A percentile compares a stretch with the other conserved stretches of the same genome.
phyloP scores from a whole-genome alignment of 2,888 invertebrate species.

The Drosophila bunnanda region DNA sequence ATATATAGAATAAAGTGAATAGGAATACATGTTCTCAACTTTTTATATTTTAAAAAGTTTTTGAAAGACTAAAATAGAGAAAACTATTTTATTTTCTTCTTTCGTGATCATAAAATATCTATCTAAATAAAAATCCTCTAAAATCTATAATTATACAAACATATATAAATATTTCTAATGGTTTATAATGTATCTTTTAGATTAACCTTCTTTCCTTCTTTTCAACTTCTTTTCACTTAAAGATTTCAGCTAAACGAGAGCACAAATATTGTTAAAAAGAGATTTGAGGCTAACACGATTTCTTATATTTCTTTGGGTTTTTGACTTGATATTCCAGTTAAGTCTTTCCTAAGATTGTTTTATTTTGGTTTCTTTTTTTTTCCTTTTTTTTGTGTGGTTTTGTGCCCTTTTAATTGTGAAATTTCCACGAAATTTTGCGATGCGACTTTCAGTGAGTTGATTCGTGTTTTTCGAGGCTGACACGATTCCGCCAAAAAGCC shows the following conservation, averaged over 20 bases:
- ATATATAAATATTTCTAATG: no score
- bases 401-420: constrained; percentile 76
- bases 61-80: no score
- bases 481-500: constrained; percentile 66
- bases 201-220: background rate
- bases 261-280: constrained; percentile 20
- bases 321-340: constrained; percentile 65
- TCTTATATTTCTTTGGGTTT: constrained; percentile 44
- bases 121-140: background rate
- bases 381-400: constrained; percentile 20
- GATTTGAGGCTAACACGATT: constrained; percentile 59
- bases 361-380: constrained; percentile 8
- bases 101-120: no score
- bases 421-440: constrained; percentile 73
- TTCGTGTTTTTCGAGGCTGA: constrained; percentile 57
- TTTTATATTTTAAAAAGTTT: no score
- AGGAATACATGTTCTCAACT: no score
- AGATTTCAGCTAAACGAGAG: background rate
- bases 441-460: constrained; percentile 56
- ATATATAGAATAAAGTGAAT: no score
- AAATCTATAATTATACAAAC: no score
- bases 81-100: no score
- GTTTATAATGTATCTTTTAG: background rate
- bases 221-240: background rate
- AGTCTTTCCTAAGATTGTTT: constrained; percentile 67